Conservation (phyloP, 2,888 invertebrate genomes). For the Metallyticus violacea region DNA sequence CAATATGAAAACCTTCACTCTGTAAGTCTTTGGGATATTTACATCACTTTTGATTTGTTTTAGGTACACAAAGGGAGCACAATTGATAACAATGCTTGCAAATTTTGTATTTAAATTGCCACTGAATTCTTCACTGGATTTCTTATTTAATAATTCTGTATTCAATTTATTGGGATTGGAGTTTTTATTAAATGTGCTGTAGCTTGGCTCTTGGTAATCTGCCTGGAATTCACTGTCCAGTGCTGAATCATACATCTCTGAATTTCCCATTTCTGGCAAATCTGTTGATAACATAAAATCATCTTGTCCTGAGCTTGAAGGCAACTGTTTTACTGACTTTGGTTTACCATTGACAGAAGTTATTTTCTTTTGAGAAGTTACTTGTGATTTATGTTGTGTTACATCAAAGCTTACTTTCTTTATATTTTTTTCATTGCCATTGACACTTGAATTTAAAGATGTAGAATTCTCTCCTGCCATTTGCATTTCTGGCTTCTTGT, state of each 20-base stretch:
- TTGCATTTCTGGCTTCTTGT: neutral
- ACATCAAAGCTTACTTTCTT: neutral
- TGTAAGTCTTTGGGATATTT: neutral
- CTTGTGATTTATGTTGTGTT: neutral
- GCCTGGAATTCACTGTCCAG: neutral
- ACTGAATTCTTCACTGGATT: neutral
- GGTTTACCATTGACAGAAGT: neutral
- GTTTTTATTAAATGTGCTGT: neutral
- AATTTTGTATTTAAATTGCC: too few relatives aligned
- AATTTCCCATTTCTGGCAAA: neutral
- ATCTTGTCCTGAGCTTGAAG: neutral
- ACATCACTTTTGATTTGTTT: neutral
- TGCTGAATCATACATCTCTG: neutral
- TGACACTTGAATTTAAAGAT: neutral
- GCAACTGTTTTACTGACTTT: neutral
- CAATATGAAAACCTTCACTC: constrained; percentile 46
- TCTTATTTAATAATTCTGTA: neutral
- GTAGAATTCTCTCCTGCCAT: neutral
- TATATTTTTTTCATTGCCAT: neutral
- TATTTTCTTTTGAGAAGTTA: neutral
- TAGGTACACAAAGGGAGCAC: constrained; percentile 15
- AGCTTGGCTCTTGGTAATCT: neutral
- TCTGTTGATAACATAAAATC: neutral
- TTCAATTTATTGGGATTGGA: neutral
- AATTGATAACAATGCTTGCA: neutral